phyloP scores from a whole-genome alignment of 2,888 invertebrate genomes.

The Napeogenes inachia region DNA sequence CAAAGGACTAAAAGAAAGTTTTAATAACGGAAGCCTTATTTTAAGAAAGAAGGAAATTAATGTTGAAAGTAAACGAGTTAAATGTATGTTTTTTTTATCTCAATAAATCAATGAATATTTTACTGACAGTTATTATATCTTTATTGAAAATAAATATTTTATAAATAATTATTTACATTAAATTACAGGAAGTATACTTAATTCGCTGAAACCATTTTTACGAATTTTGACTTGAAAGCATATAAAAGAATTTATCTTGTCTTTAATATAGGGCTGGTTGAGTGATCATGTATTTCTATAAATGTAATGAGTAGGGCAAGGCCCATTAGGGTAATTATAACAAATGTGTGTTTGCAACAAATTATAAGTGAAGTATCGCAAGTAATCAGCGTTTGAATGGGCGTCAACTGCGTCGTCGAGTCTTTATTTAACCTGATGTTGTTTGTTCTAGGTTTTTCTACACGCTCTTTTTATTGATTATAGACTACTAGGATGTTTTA shows the following conservation, averaged over 20 bases:
- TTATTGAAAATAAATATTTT: no score
- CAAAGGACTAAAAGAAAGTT: background rate
- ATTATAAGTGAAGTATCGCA: conserved; percentile 22
- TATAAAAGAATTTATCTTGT: background rate
- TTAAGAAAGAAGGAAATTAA: no score
- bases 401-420: conserved; percentile 1
- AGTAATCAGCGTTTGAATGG: conserved; percentile 16
- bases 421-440: background rate
- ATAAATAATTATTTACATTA: no score
- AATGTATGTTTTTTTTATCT: no score
- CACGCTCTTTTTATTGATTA: background rate
- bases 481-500: background rate
- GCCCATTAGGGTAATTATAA: conserved; percentile 24
- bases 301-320: conserved; percentile 10
- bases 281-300: conserved; percentile 3
- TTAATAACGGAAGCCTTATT: background rate
- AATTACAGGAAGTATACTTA: no score
- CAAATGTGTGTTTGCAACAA: conserved; percentile 18
- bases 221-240: no score
- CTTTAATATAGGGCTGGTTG: background rate
- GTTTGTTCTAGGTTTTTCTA: background rate
- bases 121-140: no score
- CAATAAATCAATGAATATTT: no score
- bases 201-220: no score
- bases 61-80: background rate